Conservation (phyloP, 2,797 vertebrate genomes). For the Chromis chromis region DNA sequence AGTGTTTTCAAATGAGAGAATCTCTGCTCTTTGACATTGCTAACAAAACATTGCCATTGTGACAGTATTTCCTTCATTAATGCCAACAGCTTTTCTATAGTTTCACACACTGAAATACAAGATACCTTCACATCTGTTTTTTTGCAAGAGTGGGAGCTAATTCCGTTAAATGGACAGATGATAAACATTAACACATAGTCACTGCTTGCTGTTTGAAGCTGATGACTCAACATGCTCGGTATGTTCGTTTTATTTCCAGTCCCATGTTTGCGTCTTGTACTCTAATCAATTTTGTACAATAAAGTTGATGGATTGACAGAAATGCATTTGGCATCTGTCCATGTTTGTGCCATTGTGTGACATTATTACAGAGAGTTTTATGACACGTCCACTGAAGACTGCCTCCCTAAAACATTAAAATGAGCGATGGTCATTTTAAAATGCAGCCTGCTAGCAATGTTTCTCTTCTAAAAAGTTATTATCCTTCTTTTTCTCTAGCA, state of each 20-base stretch:
- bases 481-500: no score
- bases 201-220: constrained; percentile 21
- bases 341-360: constrained; percentile 1
- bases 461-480: no score
- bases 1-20: constrained; percentile 25
- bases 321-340: constrained; percentile 23
- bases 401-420: constrained; percentile 7
- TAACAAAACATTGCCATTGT: constrained; percentile 28
- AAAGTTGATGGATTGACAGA: constrained; percentile 49
- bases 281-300: constrained; percentile 63
- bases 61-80: constrained; percentile 37
- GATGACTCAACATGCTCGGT: constrained; percentile 31
- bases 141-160: constrained; percentile 19
- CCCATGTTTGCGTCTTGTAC: constrained; percentile 41
- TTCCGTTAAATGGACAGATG: constrained; percentile 3
- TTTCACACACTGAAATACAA: constrained; percentile 33
- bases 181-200: constrained; percentile 1
- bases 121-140: constrained; percentile 15
- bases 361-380: constrained; percentile 2
- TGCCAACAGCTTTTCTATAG: not conserved
- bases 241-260: constrained; percentile 26
- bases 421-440: not conserved
- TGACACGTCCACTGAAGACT: not conserved
- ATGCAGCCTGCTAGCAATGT: not conserved
- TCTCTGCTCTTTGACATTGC: constrained; percentile 28